Evolutionary conservation across 2,113 vertebrate genomes (phyloP).

Genomic region (Noturus placidus): DNA sequence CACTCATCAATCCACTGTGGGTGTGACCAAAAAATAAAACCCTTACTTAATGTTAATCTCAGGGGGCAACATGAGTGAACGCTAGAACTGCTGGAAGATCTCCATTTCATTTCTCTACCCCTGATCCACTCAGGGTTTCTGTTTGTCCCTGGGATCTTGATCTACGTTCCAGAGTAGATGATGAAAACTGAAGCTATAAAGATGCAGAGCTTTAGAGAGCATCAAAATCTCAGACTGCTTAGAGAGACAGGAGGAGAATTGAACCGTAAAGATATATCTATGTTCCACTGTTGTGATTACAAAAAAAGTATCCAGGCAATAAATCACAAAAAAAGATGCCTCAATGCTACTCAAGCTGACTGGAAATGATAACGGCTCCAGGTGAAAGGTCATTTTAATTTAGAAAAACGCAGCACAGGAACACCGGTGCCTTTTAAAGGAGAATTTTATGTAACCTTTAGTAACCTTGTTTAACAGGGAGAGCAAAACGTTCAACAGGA

Average conservation of each 20-base stretch:
- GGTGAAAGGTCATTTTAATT: conserved; percentile 51
- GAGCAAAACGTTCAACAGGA: not conserved
- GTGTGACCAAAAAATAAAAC: not conserved
- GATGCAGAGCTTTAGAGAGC: not conserved
- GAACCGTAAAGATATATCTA: conserved; percentile 2
- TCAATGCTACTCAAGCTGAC: conserved; percentile 1
- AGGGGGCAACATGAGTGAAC: not conserved
- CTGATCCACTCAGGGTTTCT: not conserved
- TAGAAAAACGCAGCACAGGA: not conserved
- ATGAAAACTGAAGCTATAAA: conserved; percentile 2
- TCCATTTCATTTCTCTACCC: not conserved
- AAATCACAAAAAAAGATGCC: not conserved
- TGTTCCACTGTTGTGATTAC: conserved; percentile 10
- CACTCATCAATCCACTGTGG: not conserved
- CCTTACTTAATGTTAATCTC: not conserved
- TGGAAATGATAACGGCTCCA: conserved; percentile 22
- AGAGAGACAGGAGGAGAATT: conserved; percentile 50
- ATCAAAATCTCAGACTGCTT: conserved; percentile 10
- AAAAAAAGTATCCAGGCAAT: conserved; percentile 32
- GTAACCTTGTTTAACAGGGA: not conserved
- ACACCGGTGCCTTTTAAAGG: not conserved
- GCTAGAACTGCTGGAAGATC: not conserved
- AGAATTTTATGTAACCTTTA: conserved; percentile 6
- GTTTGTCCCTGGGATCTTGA: not conserved
- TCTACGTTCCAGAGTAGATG: not conserved